phyloP scores from a whole-genome alignment of 2,113 vertebrate species.

The Labeo catla region DNA sequence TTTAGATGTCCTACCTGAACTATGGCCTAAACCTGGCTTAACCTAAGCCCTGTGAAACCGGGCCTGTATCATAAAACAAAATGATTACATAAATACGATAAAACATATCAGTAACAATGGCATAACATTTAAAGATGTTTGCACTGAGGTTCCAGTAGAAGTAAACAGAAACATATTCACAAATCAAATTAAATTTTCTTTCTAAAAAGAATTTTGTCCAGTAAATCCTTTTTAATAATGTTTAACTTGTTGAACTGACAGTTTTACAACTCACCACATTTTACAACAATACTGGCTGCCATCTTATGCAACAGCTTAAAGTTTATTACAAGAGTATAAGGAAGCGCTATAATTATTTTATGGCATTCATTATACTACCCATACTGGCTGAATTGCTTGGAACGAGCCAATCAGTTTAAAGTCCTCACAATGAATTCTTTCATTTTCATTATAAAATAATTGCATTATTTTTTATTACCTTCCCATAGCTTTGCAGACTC shows the following conservation, averaged over 20 bases:
- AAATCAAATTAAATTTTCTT: conserved; percentile 5
- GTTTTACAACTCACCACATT: background rate
- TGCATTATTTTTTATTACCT: background rate
- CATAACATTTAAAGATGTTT: background rate
- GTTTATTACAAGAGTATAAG: background rate
- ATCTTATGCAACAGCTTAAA: background rate
- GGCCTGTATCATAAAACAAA: background rate
- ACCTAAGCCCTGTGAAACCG: no score
- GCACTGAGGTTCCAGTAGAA: background rate
- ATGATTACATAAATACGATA: background rate
- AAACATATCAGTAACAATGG: background rate
- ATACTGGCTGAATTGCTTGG: background rate
- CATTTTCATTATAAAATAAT: background rate
- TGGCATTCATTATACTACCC: background rate
- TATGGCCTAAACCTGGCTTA: no score
- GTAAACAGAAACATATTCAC: background rate
- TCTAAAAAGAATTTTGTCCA: background rate
- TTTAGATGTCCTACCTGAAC: no score
- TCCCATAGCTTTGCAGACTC: conserved; percentile 53
- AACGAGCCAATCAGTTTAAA: background rate
- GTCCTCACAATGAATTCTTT: background rate
- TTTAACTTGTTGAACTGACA: background rate
- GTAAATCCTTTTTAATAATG: background rate
- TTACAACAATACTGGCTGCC: background rate
- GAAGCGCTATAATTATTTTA: background rate